Conservation (phyloP, 2,797 vertebrate species). For the Megaceryle alcyon region DNA sequence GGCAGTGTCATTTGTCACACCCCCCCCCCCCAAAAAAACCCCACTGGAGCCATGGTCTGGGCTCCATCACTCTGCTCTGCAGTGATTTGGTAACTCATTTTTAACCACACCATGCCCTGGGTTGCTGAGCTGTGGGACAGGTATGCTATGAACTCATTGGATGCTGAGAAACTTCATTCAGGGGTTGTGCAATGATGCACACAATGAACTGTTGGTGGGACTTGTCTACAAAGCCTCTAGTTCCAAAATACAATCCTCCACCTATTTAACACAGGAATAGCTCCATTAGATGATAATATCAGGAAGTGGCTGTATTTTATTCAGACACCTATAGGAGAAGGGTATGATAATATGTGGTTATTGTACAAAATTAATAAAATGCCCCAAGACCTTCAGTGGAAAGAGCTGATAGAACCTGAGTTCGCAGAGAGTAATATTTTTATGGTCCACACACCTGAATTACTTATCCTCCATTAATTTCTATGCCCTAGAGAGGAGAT, state of each 20-base stretch:
- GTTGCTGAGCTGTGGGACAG: neutral
- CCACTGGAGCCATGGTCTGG: neutral
- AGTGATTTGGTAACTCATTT: neutral
- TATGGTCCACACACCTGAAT: neutral
- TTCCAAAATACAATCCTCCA: neutral
- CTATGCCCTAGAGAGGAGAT: neutral
- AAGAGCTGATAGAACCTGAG: neutral
- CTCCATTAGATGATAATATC: neutral
- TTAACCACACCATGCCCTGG: neutral
- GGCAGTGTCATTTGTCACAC: neutral
- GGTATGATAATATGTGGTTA: neutral
- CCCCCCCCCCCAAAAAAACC: neutral
- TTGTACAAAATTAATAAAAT: neutral
- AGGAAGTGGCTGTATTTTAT: neutral
- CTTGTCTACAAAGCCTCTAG: neutral
- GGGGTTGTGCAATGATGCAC: neutral
- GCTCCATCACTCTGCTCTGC: neutral
- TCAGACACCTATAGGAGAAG: neutral
- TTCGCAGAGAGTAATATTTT: neutral
- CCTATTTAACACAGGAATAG: neutral
- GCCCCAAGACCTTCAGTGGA: neutral
- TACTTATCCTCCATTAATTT: constrained; percentile 9
- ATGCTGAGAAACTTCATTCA: neutral
- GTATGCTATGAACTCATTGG: neutral
- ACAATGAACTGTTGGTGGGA: fast-evolving